Evolutionary conservation across 2,888 invertebrate species (phyloP), one percentile per base, ranked within the genome.

Genomic region (Blastobasis lacticolella): DNA sequence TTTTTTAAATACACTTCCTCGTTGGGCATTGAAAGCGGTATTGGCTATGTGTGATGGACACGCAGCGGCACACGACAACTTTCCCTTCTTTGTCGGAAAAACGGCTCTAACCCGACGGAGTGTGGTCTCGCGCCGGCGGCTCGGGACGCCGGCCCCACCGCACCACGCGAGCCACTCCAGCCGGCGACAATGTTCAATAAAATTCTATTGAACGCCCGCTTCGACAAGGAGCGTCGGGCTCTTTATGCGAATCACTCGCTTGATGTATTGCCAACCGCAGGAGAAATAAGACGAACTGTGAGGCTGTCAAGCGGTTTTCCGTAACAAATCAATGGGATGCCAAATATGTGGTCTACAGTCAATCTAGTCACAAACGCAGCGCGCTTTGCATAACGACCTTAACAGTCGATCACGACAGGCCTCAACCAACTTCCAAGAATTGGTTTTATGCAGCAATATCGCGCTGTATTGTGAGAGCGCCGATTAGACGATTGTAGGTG

Each of bases 1-100:
- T 23, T 23, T 71, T 69, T 64, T 60, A 66, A 62, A 62, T 69
- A 66, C 63, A 73, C 70, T 84, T 84, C 85, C 83, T 81, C 68
- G 70, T 79, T 75, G 71, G 73, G 65, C 70, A 83, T 77, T 75
- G 82, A 82, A 85, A 83, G 82, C 81, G 72, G 82, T 78, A 78
- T 81, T 76, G 79, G 75, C 76, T 75, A 75, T 72, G 78, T 78
- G 75, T 76, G 81, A 79, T 78, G 76, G 76, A 78, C 79, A 78
- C 70, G 75, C 75, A 42, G 70, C 71, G 6, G 68, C 67, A 78
- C 75, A 76, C 78, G 75, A 75, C 76, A 78, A 84, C 85, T 85
- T 86, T 86, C 85, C 78, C 81, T 79, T 73, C 75, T 76, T 75
- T 81, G 78, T 78, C 75, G 81, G 80, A 84, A 83, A 84, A 84